Conservation (phyloP, 2,888 invertebrate species). For the Exocentrus adspersus region DNA sequence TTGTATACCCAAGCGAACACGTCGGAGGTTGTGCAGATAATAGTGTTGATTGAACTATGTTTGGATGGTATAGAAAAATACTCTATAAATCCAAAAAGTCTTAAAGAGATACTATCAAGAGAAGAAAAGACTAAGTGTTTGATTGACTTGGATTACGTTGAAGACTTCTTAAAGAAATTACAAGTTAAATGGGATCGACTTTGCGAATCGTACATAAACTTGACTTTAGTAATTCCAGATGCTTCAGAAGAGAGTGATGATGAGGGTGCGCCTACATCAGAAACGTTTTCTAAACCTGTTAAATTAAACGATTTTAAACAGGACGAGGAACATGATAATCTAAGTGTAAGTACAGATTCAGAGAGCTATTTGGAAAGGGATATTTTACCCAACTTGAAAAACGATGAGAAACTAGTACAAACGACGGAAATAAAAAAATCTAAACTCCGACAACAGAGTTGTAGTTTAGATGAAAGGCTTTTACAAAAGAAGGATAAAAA, state of each 20-base stretch:
- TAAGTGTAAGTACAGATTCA: slow-evolving; percentile 59
- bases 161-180: slow-evolving; percentile 59
- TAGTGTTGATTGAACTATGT: slow-evolving; percentile 86
- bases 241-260: slow-evolving; percentile 50
- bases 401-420: slow-evolving; percentile 58
- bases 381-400: slow-evolving; percentile 60
- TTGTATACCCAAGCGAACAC: slow-evolving; percentile 93
- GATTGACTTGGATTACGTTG: slow-evolving; percentile 60
- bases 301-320: slow-evolving; percentile 70
- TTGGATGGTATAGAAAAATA: slow-evolving; percentile 76
- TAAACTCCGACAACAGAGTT: slow-evolving; percentile 51
- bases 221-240: slow-evolving; percentile 59
- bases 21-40: slow-evolving; percentile 89
- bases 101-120: slow-evolving; percentile 69
- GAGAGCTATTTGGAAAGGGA: slow-evolving; percentile 61
- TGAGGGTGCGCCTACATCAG: slow-evolving; percentile 24
- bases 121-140: slow-evolving; percentile 59
- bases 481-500: slow-evolving; percentile 36
- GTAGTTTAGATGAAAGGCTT: slow-evolving; percentile 42
- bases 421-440: slow-evolving; percentile 54
- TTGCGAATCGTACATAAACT: slow-evolving; percentile 60
- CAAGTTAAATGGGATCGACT: slow-evolving; percentile 61
- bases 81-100: slow-evolving; percentile 69
- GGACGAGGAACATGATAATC: slow-evolving; percentile 57
- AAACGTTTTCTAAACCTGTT: slow-evolving; percentile 55